These are phyloP conservation scores for Phyllotis vaccarum DNA, from an alignment of 2,797 vertebrate genomes.

Conservation along the genomic window DNA sequence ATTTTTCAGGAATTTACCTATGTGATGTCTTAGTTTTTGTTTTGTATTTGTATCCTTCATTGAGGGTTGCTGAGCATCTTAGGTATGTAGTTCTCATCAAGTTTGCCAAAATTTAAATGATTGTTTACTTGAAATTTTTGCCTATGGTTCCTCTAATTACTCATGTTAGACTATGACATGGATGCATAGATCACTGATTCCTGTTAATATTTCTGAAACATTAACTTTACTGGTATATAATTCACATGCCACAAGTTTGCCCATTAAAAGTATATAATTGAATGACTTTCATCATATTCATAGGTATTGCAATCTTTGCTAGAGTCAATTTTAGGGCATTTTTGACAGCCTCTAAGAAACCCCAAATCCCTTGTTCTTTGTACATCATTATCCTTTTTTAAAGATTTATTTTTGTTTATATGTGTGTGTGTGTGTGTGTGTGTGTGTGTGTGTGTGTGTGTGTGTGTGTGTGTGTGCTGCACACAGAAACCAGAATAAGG, in stretches of 20 bases:
- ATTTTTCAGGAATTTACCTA: neutral
- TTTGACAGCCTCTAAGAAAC: neutral
- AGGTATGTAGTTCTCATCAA: slow-evolving; percentile 29
- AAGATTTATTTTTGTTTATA: too few species aligned
- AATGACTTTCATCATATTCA: slow-evolving; percentile 18
- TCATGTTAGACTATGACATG: neutral
- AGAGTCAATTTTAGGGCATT: slow-evolving; percentile 31
- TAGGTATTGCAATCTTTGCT: neutral
- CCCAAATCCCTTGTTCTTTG: neutral
- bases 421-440: neutral
- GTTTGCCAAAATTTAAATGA: slow-evolving; percentile 41
- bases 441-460: neutral
- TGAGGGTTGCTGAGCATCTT: slow-evolving; percentile 42
- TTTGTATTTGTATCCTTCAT: slow-evolving; percentile 38
- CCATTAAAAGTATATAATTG: neutral
- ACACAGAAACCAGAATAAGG: neutral
- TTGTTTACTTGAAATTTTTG: slow-evolving; percentile 39
- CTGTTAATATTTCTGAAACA: slow-evolving; percentile 25
- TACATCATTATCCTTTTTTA: neutral
- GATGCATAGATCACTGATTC: slow-evolving; percentile 7
- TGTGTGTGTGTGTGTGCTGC: neutral
- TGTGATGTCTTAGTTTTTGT: slow-evolving; percentile 10
- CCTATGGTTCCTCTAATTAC: neutral
- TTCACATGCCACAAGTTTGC: neutral
- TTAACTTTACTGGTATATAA: slow-evolving; percentile 30